phyloP scores from a whole-genome alignment of 2,113 vertebrate genomes.

The Pleuronectes platessa region DNA sequence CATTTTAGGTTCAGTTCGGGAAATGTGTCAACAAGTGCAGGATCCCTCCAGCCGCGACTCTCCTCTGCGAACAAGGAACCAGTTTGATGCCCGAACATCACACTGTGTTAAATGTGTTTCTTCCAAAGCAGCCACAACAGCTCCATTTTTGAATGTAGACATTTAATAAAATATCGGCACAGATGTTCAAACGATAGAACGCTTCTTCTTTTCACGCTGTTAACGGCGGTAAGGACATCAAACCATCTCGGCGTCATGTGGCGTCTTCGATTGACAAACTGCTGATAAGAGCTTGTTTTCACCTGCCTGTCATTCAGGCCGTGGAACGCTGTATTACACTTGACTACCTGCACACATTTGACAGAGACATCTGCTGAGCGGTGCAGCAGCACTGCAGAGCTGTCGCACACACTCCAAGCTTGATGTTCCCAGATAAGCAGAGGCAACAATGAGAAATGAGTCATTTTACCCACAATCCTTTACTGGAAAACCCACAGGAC shows the following conservation, averaged over 20 bases:
- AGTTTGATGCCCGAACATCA: too few relatives aligned
- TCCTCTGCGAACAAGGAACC: too few relatives aligned
- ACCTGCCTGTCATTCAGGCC: slow-evolving; percentile 41
- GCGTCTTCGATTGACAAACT: slow-evolving; percentile 7
- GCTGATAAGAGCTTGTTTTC: slow-evolving; percentile 54
- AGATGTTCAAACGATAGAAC: slow-evolving; percentile 44
- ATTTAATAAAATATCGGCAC: slow-evolving; percentile 42
- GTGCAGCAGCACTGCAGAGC: slow-evolving; percentile 18
- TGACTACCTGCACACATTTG: slow-evolving; percentile 34
- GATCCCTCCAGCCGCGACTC: too few relatives aligned
- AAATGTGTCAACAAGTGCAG: too few relatives aligned
- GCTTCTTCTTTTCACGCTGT: neutral
- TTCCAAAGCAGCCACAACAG: neutral
- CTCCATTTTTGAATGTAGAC: neutral
- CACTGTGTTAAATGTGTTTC: neutral
- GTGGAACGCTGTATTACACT: slow-evolving; percentile 30
- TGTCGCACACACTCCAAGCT: slow-evolving; percentile 27
- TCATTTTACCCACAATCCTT: neutral
- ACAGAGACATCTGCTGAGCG: slow-evolving; percentile 47
- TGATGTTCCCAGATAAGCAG: slow-evolving; percentile 36
- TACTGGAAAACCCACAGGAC: neutral
- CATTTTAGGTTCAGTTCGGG: too few relatives aligned
- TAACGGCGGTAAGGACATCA: slow-evolving; percentile 27
- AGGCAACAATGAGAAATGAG: slow-evolving; percentile 8
- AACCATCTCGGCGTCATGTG: slow-evolving; percentile 8